Conservation (phyloP, 2,113 vertebrate genomes). For the Oophaga pumilio region DNA sequence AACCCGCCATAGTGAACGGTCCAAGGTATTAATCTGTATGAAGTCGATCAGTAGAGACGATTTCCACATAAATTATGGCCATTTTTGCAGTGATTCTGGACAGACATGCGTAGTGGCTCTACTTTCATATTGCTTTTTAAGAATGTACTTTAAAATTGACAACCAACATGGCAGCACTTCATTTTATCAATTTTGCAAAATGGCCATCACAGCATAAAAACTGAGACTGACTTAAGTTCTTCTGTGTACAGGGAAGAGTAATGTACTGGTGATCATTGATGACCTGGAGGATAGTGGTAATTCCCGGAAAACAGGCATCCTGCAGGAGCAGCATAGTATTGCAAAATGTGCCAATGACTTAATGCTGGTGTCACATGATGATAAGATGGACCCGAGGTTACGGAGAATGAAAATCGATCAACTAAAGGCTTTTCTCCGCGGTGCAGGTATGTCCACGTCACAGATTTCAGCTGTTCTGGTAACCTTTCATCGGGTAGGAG, state of each 20-base stretch:
- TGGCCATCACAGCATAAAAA: too few relatives aligned
- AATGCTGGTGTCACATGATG: background rate
- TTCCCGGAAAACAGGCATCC: background rate
- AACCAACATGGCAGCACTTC: background rate
- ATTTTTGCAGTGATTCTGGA: background rate
- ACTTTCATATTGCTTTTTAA: background rate
- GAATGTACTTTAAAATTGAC: background rate
- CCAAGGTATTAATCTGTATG: too few relatives aligned
- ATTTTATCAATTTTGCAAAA: background rate
- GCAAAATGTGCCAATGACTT: background rate
- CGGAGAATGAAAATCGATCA: background rate
- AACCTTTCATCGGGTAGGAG: background rate
- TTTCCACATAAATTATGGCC: too few relatives aligned
- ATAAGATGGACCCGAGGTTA: background rate
- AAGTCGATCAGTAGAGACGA: too few relatives aligned
- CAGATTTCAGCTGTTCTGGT: background rate
- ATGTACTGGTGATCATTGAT: background rate
- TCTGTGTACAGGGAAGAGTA: background rate
- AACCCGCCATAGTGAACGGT: too few relatives aligned
- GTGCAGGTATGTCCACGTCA: background rate
- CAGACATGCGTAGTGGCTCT: background rate
- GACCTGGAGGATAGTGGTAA: slow-evolving; percentile 18
- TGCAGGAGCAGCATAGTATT: background rate
- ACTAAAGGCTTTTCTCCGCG: background rate
- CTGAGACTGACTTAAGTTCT: background rate